These are phyloP conservation scores for Fundulus diaphanus DNA, from an alignment of 2,797 vertebrate genomes.

Conservation along the genomic window DNA sequence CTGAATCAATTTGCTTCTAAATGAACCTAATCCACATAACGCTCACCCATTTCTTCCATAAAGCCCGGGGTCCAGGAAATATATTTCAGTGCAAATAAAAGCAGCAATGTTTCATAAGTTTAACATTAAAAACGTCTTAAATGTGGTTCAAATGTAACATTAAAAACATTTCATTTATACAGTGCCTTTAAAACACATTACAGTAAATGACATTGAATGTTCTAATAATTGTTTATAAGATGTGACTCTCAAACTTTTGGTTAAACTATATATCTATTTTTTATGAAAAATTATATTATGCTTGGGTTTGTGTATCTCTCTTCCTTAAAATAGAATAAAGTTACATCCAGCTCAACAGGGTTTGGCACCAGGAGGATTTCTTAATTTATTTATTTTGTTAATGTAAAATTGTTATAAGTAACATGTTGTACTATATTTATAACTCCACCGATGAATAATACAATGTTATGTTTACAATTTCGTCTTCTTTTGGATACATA, in stretches of 20 bases:
- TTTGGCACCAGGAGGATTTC: too few species aligned
- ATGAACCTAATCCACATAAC: not conserved
- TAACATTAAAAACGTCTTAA: slow-evolving; percentile 1
- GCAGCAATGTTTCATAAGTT: slow-evolving; percentile 2
- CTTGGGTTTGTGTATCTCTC: too few species aligned
- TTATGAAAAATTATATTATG: too few species aligned
- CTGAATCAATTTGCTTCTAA: slow-evolving; percentile 6
- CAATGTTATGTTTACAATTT: too few species aligned
- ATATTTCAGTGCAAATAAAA: not conserved
- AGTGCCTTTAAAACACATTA: not conserved
- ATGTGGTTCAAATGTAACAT: not conserved
- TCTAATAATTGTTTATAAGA: not conserved
- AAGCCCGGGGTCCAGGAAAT: not conserved
- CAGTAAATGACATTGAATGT: not conserved
- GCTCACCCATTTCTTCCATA: not conserved
- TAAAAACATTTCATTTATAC: not conserved
- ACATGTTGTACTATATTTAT: too few species aligned
- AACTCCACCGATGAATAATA: too few species aligned
- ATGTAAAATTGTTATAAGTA: too few species aligned
- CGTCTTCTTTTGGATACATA: too few species aligned
- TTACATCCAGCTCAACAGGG: too few species aligned
- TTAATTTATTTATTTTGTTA: too few species aligned
- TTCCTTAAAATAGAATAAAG: too few species aligned
- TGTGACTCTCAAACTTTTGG: not conserved
- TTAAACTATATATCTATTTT: too few species aligned